phyloP scores from a whole-genome alignment of 2,797 vertebrate genomes.

The Philypnodon macrostomus region DNA sequence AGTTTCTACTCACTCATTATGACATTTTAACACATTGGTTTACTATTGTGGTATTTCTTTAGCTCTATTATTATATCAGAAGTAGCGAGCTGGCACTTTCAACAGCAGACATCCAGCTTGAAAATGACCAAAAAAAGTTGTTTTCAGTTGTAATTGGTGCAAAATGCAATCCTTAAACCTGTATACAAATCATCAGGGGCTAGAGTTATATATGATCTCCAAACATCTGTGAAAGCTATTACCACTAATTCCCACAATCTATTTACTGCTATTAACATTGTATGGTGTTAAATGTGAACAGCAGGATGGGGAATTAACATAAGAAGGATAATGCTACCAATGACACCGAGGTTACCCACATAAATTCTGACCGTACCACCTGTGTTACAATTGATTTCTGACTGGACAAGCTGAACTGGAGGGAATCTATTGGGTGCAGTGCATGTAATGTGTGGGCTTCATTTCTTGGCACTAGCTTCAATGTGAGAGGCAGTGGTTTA shows the following conservation, averaged over 20 bases:
- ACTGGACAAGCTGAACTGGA: conserved; percentile 41
- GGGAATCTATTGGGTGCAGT: conserved; percentile 52
- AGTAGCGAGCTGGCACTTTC: no score
- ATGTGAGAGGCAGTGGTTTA: conserved; percentile 53
- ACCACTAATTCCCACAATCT: conserved; percentile 26
- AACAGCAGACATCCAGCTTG: no score
- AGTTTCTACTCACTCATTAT: no score
- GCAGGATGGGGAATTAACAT: conserved; percentile 37
- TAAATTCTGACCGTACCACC: conserved; percentile 48
- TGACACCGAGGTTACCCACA: conserved; percentile 32
- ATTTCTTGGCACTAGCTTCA: conserved; percentile 38
- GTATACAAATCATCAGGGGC: no score
- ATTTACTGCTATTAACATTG: conserved; percentile 41
- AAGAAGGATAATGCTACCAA: conserved; percentile 34
- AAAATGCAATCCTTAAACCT: no score
- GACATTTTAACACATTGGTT: no score
- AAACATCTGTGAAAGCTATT: conserved; percentile 11
- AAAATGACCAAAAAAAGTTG: no score
- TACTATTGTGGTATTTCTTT: no score
- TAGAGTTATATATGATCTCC: conserved; percentile 5
- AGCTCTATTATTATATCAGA: no score
- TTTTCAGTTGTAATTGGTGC: no score
- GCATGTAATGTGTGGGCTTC: conserved; percentile 36
- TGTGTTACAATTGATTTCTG: conserved; percentile 45
- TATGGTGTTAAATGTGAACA: conserved; percentile 39